Evolutionary conservation across 2,888 invertebrate species (phyloP).

Genomic region (Tuberolachnus salignus): DNA sequence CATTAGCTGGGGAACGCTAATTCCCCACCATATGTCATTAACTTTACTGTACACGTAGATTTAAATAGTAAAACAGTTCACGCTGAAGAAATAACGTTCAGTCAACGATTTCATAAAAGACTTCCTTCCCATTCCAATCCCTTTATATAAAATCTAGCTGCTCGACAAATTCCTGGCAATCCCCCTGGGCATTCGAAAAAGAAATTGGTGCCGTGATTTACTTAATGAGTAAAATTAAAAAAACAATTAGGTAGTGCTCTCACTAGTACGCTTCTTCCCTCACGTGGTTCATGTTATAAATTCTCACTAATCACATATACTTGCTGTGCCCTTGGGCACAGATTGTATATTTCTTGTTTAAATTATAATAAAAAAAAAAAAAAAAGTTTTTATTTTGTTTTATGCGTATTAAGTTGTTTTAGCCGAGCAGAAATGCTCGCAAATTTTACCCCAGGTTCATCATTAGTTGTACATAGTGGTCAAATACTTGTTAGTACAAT

Average conservation of each 20-base stretch:
- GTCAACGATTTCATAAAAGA: conserved; percentile 5
- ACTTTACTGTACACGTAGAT: neutral
- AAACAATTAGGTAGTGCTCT: neutral
- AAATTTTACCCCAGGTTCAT: too few relatives aligned
- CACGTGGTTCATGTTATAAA: neutral
- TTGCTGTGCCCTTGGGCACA: neutral
- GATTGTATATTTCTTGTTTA: neutral
- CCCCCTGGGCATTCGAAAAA: neutral
- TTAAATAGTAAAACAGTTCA: conserved; percentile 2
- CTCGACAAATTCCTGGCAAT: neutral
- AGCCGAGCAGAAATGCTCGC: too few relatives aligned
- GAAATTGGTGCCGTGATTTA: conserved; percentile 21
- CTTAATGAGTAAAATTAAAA: neutral
- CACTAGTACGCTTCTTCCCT: neutral
- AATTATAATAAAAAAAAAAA: neutral
- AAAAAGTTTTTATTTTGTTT: too few relatives aligned
- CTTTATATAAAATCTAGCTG: conserved; percentile 4
- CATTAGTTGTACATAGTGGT: too few relatives aligned
- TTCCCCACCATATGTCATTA: neutral
- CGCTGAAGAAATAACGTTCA: neutral
- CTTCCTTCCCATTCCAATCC: neutral
- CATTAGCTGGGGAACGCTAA: conserved; percentile 13
- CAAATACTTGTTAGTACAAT: too few relatives aligned
- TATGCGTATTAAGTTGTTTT: too few relatives aligned
- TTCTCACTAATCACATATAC: neutral